Evolutionary conservation across 2,888 invertebrate species (phyloP).

Genomic region (Oscheius sp.): DNA sequence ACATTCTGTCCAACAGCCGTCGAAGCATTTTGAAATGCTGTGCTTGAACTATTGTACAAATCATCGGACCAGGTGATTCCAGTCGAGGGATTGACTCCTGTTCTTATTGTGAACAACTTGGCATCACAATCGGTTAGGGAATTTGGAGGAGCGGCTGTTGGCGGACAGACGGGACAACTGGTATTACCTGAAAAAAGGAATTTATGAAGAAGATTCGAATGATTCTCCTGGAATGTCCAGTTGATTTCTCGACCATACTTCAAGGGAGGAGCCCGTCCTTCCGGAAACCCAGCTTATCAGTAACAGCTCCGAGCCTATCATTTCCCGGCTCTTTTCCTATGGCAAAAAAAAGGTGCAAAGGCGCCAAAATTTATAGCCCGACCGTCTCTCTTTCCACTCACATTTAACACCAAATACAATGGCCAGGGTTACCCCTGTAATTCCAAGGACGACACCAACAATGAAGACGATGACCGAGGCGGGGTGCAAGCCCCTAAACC

Average conservation of each 20-base stretch:
- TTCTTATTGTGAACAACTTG: constrained; percentile 19
- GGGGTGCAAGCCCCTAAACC: constrained; percentile 6
- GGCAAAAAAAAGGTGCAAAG: neutral
- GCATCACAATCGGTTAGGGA: constrained; percentile 5
- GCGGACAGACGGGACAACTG: constrained; percentile 17
- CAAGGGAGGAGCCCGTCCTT: neutral
- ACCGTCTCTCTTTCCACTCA: constrained; percentile 4
- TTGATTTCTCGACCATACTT: neutral
- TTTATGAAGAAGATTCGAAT: no score
- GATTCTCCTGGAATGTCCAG: no score
- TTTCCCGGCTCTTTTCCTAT: neutral
- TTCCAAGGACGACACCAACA: constrained; percentile 10
- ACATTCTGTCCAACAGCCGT: neutral
- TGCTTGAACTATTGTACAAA: neutral
- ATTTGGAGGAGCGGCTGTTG: neutral
- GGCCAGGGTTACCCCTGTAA: constrained; percentile 26
- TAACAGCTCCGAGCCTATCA: neutral
- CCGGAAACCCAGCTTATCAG: constrained; percentile 3
- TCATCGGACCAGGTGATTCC: neutral
- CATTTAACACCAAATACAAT: constrained; percentile 33
- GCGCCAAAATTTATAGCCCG: neutral
- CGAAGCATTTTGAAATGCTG: neutral
- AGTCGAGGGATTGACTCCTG: neutral
- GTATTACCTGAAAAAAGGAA: neutral
- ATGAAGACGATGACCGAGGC: constrained; percentile 26